Evolutionary conservation across 2,797 vertebrate genomes (phyloP), one percentile per base, ranked within the genome.

Genomic region (Oryzias dopingdopingensis): DNA sequence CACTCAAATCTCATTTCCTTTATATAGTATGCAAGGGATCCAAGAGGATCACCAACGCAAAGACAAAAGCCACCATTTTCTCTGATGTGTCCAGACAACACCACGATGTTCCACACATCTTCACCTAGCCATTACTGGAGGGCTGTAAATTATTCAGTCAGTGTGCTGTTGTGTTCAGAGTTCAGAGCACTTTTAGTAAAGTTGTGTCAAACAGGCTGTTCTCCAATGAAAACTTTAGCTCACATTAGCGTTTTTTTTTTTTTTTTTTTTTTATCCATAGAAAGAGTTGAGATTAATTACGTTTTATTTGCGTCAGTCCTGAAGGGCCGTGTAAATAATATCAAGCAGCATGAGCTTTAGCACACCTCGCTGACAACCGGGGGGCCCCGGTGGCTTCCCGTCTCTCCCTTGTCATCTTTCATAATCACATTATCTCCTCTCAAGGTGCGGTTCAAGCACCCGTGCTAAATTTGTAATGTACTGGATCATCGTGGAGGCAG

Each of bases 401-500:
- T n/a, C 3, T 23, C 61, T 29, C 62, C 50, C 59, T 43, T 17
- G 17, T 66, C 60, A 59, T 80, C 62, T 73, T 75, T 79, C 71
- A 82, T 80, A 72, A 88, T 79, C 67, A 64, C 67, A 71, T 81
- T 72, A 72, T 62, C 68, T 60, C 80, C 51, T 84, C 76, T 80
- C 62, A 69, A 77, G 72, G 66, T 80, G 52, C 70, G 73, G 65
- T 76, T 79, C 66, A 68, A 59, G 67, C 65, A 70, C 57, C 52
- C 43, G 62, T 59, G 72, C 60, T 83, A 79, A 81, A 85, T 76
- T 32, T 1, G 20, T 70, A 74, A 86, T 77, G 68, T 13, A 4
- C 59, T 46, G 68, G 69, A 71, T 77, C 71, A 61, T 22, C 18
- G 40, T 3, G 40, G 26, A 67, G 68, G 65, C 59, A 59, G 76